Conservation (phyloP, 2,888 invertebrate genomes). For the Drosophila barbarae region DNA sequence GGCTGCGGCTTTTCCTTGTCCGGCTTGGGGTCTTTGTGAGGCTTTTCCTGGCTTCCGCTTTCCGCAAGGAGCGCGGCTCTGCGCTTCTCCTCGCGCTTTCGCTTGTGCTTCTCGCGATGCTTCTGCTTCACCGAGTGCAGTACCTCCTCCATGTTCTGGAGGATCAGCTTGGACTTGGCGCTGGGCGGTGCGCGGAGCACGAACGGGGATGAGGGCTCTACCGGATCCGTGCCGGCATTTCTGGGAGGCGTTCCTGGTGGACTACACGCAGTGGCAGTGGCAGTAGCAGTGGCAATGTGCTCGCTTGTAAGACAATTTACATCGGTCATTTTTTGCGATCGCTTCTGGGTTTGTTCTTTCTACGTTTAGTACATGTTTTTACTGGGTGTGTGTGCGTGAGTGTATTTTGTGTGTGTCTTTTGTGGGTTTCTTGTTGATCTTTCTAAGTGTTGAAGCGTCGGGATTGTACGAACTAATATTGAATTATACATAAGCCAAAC, state of each 20-base stretch:
- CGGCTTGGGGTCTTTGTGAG: not conserved
- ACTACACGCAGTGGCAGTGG: conserved; percentile 29
- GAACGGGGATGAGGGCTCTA: conserved; percentile 65
- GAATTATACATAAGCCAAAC: conserved; percentile 59
- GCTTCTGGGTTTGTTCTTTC: conserved; percentile 17
- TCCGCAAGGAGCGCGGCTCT: conserved; percentile 63
- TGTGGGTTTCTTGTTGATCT: conserved; percentile 26
- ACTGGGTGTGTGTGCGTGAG: conserved; percentile 36
- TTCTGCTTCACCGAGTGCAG: conserved; percentile 78
- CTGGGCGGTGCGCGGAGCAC: conserved; percentile 73
- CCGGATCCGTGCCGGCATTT: conserved; percentile 40
- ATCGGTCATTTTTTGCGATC: conserved; percentile 67
- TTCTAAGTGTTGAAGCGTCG: conserved; percentile 53
- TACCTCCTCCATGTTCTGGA: conserved; percentile 79
- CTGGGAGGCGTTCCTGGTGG: conserved; percentile 49
- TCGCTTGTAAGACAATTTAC: conserved; percentile 70
- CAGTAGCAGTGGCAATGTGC: conserved; percentile 30
- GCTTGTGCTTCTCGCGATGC: conserved; percentile 77
- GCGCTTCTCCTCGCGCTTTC: conserved; percentile 76
- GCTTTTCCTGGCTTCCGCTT: conserved; percentile 26
- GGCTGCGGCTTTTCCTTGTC: conserved; percentile 44
- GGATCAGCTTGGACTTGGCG: conserved; percentile 76
- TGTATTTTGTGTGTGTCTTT: conserved; percentile 24
- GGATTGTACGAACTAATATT: conserved; percentile 33
- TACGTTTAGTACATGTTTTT: conserved; percentile 28